phyloP scores from a whole-genome alignment of 2,797 vertebrate species.

The Nyctalus aviator region DNA sequence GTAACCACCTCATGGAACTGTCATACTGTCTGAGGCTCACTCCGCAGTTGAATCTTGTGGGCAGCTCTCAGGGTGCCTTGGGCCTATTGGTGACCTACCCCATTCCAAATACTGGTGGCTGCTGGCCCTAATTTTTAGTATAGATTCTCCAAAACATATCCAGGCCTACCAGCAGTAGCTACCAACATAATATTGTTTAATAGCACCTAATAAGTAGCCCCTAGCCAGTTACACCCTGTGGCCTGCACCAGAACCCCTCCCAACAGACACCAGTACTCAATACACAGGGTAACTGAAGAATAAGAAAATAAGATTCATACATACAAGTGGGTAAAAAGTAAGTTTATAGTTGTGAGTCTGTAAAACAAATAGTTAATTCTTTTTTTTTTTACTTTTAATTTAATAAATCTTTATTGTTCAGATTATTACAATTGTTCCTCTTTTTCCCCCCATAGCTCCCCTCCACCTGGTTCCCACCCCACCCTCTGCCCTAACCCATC shows the following conservation, averaged over 20 bases:
- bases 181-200: background rate
- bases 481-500: too few relatives aligned
- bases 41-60: background rate
- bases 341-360: too few relatives aligned
- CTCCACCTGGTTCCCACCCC: too few relatives aligned
- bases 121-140: background rate
- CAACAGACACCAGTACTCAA: background rate
- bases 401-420: too few relatives aligned
- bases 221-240: background rate
- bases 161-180: background rate
- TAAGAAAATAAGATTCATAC: too few relatives aligned
- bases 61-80: background rate
- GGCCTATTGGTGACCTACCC: background rate
- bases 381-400: too few relatives aligned
- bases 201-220: background rate
- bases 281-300: too few relatives aligned
- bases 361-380: too few relatives aligned
- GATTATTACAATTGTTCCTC: too few relatives aligned
- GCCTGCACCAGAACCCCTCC: background rate
- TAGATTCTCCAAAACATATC: background rate
- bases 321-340: too few relatives aligned
- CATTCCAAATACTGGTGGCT: background rate
- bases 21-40: too few relatives aligned
- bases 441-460: too few relatives aligned
- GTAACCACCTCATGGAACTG: background rate